Evolutionary conservation across 2,888 invertebrate species (phyloP), one percentile per base, ranked within the genome.

Genomic region (Lymantria monacha): DNA sequence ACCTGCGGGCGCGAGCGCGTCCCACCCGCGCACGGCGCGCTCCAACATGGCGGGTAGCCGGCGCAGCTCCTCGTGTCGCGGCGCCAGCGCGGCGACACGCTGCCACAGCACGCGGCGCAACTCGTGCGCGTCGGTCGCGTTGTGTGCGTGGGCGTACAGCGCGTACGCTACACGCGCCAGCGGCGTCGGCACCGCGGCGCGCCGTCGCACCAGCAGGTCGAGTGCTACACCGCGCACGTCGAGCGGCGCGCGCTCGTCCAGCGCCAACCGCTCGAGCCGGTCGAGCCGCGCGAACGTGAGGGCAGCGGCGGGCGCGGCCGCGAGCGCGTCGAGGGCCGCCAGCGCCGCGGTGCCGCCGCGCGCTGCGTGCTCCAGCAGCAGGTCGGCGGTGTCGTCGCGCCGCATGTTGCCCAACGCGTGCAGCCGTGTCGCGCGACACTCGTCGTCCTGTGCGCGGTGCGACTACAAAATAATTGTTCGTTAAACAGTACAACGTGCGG

Each of bases 71-170:
- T 59, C 48, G 53, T 49, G 51, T 51, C 55, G 38, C 9, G 52
- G 42, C 51, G 59, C 64, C 57, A 76, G 74, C 66, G 69, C 55
- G 11, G 7, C 62, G 66, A 79, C 57, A 44, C 81, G 74, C 72
- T 71, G 74, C 81, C 81, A 79, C 67, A 81, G 73, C 67, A 82
- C 53, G 54, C 84, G 83, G 12, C 73, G 79, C 76, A 84, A 76
- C 76, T 85, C 85, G 69, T 57, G 70, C 58, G 63, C 42, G 44
- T 47, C 62, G 3, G 3, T 10, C 5, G 14, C 49, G 14, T 10
- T 14, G 14, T 14, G 14, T 8, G 13, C 41, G 54, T 61, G 57
- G 57, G 37, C 53, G 52, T 61, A 47, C 62, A 76, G 66, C 51
- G 38, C 53, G 44, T 42, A 22, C 50, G 70, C 72, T 50, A 63